Evolutionary conservation across 2,888 invertebrate genomes (phyloP), one percentile per base, ranked within the genome.

Genomic region (Eledona agricola): DNA sequence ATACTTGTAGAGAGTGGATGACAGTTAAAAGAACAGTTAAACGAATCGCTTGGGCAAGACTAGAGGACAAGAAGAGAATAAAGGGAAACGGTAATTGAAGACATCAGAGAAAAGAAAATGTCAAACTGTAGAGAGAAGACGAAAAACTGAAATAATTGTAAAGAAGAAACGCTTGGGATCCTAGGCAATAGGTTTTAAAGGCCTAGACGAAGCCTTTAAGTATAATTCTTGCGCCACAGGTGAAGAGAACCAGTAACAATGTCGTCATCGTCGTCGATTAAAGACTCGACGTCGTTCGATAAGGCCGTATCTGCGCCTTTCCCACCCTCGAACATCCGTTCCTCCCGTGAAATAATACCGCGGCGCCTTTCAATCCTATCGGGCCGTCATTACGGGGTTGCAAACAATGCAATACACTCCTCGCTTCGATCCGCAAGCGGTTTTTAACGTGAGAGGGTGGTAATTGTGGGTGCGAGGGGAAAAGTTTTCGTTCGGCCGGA

Each of bases 351-450:
- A 63, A 63, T 63, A 63, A 63, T 63, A 55, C 59, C 51, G 49
- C 51, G 42, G 43, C 46, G 49, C 57, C 57, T 55, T 56, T 60
- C 62, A 62, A 62, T 64, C 59, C 60, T 64, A 64, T 64, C 62
- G 51, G 64, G 31, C 52, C 35, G 59, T 56, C 51, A 57, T 58
- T 60, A 59, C 57, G 49, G 43, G 51, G 29, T 31, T 12, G 37
- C 45, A 45, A 51, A 51, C 43, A 43, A 50, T 40, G 40, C 40
- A 50, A 35, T 47, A 37, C 37, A 47, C 26, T 35, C 34, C 9
- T 23, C 34, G 13, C 23, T 47, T 47, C 47, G 35, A 47, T 47
- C 47, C 38, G 26, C 2, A 26, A 17, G 49, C 32, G 49, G 49
- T 49, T 49, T 49, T 49, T 49, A 49, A 49, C 40, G 49, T 38